Evolutionary conservation across 2,797 vertebrate species (phyloP).

Genomic region (Sebastes diaconus): DNA sequence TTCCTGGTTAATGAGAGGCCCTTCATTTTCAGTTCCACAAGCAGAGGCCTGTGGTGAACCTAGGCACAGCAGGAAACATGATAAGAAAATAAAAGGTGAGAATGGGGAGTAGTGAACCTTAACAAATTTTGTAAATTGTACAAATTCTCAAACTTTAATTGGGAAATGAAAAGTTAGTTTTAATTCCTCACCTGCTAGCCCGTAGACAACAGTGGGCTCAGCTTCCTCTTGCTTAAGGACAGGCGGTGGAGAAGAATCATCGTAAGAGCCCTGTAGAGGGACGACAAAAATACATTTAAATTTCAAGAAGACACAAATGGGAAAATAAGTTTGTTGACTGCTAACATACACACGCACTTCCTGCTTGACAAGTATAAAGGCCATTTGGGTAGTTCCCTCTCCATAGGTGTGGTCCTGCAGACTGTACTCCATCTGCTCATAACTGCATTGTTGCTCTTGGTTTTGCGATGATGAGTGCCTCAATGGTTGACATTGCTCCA

Average conservation of each 20-base stretch:
- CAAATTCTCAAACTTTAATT: neutral
- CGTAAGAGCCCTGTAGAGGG: slow-evolving; percentile 15
- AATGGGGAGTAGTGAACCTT: neutral
- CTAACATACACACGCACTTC: slow-evolving; percentile 53
- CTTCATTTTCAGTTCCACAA: slow-evolving; percentile 12
- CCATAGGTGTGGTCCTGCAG: slow-evolving; percentile 50
- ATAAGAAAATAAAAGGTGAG: neutral
- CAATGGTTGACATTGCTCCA: slow-evolving; percentile 39
- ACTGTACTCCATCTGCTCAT: slow-evolving; percentile 15
- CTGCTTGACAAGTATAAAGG: slow-evolving; percentile 61
- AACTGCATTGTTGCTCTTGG: slow-evolving; percentile 3
- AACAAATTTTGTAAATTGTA: neutral
- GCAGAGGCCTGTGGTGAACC: neutral
- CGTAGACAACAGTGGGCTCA: slow-evolving; percentile 24
- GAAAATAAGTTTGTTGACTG: neutral
- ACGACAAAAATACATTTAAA: neutral
- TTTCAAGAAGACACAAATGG: neutral
- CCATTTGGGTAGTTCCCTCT: slow-evolving; percentile 50
- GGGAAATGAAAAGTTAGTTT: neutral
- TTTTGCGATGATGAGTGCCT: slow-evolving; percentile 1
- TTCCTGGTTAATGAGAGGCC: neutral
- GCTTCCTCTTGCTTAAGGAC: slow-evolving; percentile 63
- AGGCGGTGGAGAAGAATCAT: slow-evolving; percentile 38
- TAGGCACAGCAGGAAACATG: neutral
- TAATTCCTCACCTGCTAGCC: slow-evolving; percentile 47